Evolutionary conservation across 2,888 invertebrate species (phyloP).

Genomic region (Macrophya alboannulata): DNA sequence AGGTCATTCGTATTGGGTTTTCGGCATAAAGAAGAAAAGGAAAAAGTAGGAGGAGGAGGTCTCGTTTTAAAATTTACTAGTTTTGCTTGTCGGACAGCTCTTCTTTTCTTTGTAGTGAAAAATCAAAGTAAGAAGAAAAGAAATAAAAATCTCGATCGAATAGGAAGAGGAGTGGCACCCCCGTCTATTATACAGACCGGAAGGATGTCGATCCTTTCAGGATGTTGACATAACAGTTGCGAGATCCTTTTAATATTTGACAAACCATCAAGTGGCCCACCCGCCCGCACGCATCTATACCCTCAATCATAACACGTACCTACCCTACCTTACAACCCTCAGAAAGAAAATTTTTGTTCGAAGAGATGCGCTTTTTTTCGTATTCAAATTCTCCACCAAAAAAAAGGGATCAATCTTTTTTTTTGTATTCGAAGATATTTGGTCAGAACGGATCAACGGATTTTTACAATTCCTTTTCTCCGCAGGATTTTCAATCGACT

Average conservation of each 20-base stretch:
- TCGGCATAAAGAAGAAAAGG: neutral
- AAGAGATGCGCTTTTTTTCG: neutral
- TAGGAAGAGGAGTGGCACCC: neutral
- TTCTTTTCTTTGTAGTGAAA: neutral
- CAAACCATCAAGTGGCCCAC: constrained; percentile 31
- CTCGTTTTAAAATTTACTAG: neutral
- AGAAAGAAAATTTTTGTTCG: neutral
- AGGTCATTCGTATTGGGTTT: neutral
- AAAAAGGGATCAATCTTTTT: no score
- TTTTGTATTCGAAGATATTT: no score
- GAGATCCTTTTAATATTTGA: constrained; percentile 71
- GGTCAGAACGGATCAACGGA: no score
- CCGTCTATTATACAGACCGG: constrained; percentile 60
- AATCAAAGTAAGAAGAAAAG: no score
- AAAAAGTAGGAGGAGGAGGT: neutral
- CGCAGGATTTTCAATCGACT: no score
- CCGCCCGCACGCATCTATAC: constrained; percentile 10
- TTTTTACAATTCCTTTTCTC: no score
- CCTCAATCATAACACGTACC: neutral
- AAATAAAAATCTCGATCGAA: neutral
- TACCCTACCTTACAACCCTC: neutral
- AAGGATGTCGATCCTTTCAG: constrained; percentile 66
- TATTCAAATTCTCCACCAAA: no score
- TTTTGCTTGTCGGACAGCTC: neutral
- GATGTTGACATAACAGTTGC: constrained; percentile 69